Conservation (phyloP, 2,888 invertebrate genomes). For the Diaperis boleti region DNA sequence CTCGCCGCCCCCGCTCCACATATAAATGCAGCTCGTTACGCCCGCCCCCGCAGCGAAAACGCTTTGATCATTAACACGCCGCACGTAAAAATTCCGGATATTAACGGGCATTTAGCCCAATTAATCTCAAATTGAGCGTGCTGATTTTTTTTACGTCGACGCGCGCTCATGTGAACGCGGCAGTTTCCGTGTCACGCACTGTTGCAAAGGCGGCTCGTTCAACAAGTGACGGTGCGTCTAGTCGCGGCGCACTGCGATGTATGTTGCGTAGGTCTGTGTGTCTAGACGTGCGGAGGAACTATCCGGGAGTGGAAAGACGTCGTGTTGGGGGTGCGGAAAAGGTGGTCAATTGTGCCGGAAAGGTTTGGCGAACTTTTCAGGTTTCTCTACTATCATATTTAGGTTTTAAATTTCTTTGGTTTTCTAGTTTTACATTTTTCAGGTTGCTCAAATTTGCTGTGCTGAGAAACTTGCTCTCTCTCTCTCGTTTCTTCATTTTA, state of each 20-base stretch:
- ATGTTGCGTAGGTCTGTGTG: constrained; percentile 55
- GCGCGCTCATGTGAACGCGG: constrained; percentile 31
- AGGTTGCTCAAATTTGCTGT: too few relatives aligned
- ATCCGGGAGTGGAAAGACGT: constrained; percentile 35
- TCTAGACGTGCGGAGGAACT: constrained; percentile 50
- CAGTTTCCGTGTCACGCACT: constrained; percentile 36
- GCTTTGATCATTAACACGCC: constrained; percentile 1
- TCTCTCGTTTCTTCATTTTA: too few relatives aligned
- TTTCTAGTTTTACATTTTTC: background rate
- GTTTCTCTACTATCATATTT: too few relatives aligned
- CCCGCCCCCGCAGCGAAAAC: too few relatives aligned
- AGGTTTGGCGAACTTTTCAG: too few relatives aligned
- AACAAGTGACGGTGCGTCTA: constrained; percentile 37
- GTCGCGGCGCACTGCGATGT: constrained; percentile 47
- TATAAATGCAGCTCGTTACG: too few relatives aligned
- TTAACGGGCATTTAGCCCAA: constrained; percentile 5
- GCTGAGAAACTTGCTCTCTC: too few relatives aligned
- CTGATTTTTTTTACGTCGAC: constrained; percentile 21
- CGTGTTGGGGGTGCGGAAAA: background rate
- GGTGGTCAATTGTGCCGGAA: background rate
- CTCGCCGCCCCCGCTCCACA: too few relatives aligned
- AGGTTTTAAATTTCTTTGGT: background rate
- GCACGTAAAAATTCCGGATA: background rate
- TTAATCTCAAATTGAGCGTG: constrained; percentile 5
- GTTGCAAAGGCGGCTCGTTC: constrained; percentile 37